Evolutionary conservation across 2,888 invertebrate species (phyloP).

Genomic region (Caradrina kadenii): DNA sequence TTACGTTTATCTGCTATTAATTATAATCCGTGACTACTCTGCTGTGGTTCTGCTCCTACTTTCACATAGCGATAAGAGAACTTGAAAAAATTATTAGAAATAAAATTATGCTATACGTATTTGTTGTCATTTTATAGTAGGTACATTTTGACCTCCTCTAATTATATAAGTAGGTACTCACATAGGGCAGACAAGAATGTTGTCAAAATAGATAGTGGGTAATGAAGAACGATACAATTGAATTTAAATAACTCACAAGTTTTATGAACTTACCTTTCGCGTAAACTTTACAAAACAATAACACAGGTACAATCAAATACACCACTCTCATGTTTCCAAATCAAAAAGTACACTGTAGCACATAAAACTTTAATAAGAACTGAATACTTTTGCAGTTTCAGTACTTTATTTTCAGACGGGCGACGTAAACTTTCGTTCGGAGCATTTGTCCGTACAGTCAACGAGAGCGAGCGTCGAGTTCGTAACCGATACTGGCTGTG

Average conservation of each 20-base stretch:
- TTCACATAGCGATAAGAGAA: too few species aligned
- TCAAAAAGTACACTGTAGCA: slow-evolving; percentile 18
- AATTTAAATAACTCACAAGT: not conserved
- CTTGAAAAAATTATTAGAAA: too few species aligned
- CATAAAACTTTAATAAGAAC: slow-evolving; percentile 2
- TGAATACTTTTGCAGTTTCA: slow-evolving; percentile 23
- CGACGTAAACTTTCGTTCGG: slow-evolving; percentile 50
- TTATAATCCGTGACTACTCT: too few species aligned
- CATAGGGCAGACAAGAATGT: too few species aligned
- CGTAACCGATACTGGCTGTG: slow-evolving; percentile 45
- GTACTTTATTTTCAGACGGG: slow-evolving; percentile 8
- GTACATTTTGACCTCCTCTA: too few species aligned
- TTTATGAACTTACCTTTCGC: slow-evolving; percentile 71
- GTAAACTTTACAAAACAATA: slow-evolving; percentile 64
- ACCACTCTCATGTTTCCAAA: slow-evolving; percentile 64
- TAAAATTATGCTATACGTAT: too few species aligned
- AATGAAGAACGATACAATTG: not conserved
- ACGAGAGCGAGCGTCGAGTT: slow-evolving; percentile 39
- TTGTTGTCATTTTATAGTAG: too few species aligned
- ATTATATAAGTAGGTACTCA: too few species aligned
- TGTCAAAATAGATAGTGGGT: not conserved
- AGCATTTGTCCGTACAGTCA: slow-evolving; percentile 29
- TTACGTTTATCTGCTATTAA: not conserved
- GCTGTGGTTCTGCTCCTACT: too few species aligned
- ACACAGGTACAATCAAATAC: slow-evolving; percentile 58